phyloP scores from a whole-genome alignment of 1,140 invertebrate species.

The Hormaphis cornu region DNA sequence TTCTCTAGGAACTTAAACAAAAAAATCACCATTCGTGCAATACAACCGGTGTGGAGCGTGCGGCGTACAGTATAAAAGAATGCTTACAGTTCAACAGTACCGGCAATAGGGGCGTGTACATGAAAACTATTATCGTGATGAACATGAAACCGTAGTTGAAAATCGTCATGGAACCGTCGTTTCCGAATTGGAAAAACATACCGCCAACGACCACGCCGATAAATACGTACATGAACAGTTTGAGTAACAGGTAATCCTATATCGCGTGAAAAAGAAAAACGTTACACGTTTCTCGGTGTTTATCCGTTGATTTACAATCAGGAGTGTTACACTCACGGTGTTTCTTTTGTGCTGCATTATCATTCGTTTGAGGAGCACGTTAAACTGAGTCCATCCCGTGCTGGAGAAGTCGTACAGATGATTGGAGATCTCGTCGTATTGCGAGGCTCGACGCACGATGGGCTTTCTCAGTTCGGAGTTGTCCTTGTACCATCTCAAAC shows the following conservation, averaged over 20 bases:
- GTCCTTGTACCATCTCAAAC: constrained; percentile 43
- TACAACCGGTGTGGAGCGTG: not conserved
- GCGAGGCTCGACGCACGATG: constrained; percentile 8
- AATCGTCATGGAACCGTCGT: constrained; percentile 66
- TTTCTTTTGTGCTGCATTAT: constrained; percentile 53
- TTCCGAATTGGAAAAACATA: constrained; percentile 59
- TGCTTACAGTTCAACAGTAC: constrained; percentile 64
- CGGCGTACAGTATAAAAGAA: not conserved
- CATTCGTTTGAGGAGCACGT: constrained; percentile 55
- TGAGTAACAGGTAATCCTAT: constrained; percentile 60
- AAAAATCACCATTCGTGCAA: not conserved
- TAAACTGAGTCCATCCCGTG: constrained; percentile 55
- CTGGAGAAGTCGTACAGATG: constrained; percentile 48
- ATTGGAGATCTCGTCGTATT: constrained; percentile 34
- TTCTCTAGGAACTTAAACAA: constrained; percentile 58
- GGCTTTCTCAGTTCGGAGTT: constrained; percentile 32
- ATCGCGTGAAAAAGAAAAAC: constrained; percentile 42
- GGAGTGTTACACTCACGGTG: constrained; percentile 47
- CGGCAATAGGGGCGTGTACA: constrained; percentile 71
- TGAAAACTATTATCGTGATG: constrained; percentile 61
- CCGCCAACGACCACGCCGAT: constrained; percentile 59
- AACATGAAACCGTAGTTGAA: constrained; percentile 77
- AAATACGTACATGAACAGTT: constrained; percentile 56
- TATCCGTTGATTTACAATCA: not conserved
- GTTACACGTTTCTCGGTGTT: too few species aligned